Evolutionary conservation across 2,113 vertebrate species (phyloP).

Genomic region (Clarias gariepinus): DNA sequence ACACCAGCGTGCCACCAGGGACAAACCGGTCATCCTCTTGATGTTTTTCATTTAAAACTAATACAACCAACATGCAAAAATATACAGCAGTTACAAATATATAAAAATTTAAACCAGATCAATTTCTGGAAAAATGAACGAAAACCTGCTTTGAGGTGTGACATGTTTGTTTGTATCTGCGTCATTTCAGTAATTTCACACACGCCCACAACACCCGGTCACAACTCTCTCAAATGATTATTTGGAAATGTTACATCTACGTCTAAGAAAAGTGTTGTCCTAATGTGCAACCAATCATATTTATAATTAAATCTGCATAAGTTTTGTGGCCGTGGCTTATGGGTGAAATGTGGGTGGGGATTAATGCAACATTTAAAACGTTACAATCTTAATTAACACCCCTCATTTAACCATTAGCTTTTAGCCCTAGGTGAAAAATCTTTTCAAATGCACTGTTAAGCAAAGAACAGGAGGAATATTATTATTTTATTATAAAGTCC

Average conservation of each 20-base stretch:
- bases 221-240: neutral
- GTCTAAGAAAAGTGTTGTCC: neutral
- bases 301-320: neutral
- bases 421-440: too few relatives aligned
- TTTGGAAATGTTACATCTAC: neutral
- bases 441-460: neutral
- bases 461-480: neutral
- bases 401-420: neutral
- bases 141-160: neutral
- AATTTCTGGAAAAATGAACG: neutral
- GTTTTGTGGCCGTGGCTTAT: neutral
- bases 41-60: too few relatives aligned
- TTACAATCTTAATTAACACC: neutral
- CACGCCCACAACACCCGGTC: neutral
- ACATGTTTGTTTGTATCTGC: neutral
- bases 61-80: too few relatives aligned
- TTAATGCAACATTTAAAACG: neutral
- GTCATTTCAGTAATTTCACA: neutral
- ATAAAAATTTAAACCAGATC: neutral
- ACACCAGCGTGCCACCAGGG: too few relatives aligned
- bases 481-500: neutral
- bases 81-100: neutral
- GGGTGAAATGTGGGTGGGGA: neutral
- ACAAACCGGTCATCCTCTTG: too few relatives aligned
- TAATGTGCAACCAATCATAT: neutral